These are phyloP conservation scores for Peucedramus taeniatus DNA, from an alignment of 2,113 vertebrate genomes.

Conservation along the genomic window DNA sequence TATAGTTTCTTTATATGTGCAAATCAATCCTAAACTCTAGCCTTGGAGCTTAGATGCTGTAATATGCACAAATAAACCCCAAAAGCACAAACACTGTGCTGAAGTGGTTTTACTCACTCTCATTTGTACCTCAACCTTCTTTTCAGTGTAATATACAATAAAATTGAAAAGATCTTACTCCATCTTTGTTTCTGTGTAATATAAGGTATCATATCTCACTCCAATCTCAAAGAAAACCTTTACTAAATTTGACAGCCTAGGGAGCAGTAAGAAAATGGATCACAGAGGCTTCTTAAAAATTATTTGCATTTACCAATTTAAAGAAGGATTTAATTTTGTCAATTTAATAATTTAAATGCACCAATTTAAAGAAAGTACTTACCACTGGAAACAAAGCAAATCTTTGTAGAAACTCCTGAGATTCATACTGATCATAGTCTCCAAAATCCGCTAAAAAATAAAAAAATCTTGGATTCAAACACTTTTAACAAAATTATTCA, in stretches of 20 bases:
- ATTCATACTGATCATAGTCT: slow-evolving; percentile 95
- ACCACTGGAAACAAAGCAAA: slow-evolving; percentile 96
- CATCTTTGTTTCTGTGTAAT: not conserved
- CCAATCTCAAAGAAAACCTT: not conserved
- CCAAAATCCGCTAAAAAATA: slow-evolving; percentile 90
- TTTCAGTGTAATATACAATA: not conserved
- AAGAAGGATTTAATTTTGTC: not conserved
- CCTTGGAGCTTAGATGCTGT: not conserved
- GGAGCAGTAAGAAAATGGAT: not conserved
- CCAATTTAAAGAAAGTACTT: slow-evolving; percentile 61
- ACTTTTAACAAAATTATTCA: not conserved
- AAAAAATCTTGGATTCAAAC: slow-evolving; percentile 21
- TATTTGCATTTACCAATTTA: not conserved
- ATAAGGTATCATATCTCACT: not conserved
- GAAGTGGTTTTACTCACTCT: not conserved
- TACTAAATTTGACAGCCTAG: not conserved
- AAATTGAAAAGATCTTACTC: not conserved
- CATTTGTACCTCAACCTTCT: not conserved
- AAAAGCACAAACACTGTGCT: not conserved
- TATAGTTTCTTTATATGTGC: not conserved
- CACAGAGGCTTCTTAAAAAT: not conserved
- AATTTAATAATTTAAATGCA: not conserved
- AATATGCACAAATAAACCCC: not conserved
- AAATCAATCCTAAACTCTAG: not conserved
- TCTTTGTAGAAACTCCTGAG: slow-evolving; percentile 96